Conservation (phyloP, 2,113 vertebrate species). For the Motacilla alba region DNA sequence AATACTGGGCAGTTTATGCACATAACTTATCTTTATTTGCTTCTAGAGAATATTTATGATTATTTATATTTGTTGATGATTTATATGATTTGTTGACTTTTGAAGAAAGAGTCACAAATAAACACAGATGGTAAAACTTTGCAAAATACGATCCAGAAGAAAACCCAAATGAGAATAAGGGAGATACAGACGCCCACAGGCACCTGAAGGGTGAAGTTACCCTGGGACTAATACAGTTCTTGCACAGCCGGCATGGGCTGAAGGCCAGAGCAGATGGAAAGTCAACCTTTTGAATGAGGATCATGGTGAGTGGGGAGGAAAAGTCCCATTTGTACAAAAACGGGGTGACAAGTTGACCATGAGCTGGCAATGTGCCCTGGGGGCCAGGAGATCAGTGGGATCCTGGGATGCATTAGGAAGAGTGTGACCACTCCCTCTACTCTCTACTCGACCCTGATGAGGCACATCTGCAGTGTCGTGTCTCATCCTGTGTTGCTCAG, state of each 20-base stretch:
- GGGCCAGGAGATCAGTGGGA: background rate
- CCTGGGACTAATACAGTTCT: background rate
- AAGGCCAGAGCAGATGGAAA: background rate
- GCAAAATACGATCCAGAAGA: background rate
- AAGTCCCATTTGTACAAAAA: background rate
- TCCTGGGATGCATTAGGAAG: background rate
- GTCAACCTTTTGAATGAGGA: rapidly evolving
- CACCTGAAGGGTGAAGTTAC: background rate
- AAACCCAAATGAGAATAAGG: background rate
- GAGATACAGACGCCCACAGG: background rate
- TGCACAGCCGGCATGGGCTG: background rate
- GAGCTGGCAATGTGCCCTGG: background rate
- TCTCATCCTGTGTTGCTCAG: background rate
- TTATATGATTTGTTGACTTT: no score
- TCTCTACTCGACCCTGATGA: background rate
- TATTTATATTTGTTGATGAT: background rate
- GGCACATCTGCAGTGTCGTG: background rate
- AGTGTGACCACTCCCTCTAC: background rate
- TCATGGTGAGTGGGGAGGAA: background rate
- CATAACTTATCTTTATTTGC: background rate
- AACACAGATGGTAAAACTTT: background rate
- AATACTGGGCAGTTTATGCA: background rate
- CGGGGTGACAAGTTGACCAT: background rate
- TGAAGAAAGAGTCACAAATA: background rate
- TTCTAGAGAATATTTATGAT: background rate